Base-by-base conservation (phyloP, 2,113 vertebrate species). In the Stegostoma tigrinum region DNA sequence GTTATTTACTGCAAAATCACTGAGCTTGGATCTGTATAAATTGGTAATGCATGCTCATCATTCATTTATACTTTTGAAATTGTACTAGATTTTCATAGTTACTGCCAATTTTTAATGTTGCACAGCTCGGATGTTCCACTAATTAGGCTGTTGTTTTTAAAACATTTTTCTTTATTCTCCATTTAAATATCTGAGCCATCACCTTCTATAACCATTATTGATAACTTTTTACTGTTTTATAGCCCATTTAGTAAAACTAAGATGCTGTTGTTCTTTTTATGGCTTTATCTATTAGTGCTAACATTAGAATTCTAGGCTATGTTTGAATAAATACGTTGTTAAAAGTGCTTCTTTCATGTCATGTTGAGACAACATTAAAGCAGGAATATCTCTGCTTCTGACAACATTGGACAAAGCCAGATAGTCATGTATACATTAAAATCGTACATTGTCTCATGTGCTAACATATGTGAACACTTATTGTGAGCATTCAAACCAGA, bases 341-440 rank as follows among this genome's bases (percentile, higher is more conserved):
- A 34, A 38, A 34, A 5, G 24, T 52, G n/a, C 52, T 64, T 90
- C 3, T 90, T 90, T 30, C 52, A 80, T 80, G 75, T 55, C 5
- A 87, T 64, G 34, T n/a, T 91, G 34, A 19, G 30, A 93, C 34
- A 66, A 93, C 19, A 91, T 34, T 61, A 64, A 91, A 91, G 64
- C 89, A 91, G 61, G n/a, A 66, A 91, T 91, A 34, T 91, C 19
- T 66, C 89, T 23, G 89, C 34, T 93, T 93, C 34, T 93, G 89
- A 66, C 61, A 66, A 10, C 61, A 93, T 66, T 93, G 7, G n/a
- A 67, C 38, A n/a, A 38, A 66, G 61, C 30, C 89, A 93, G 17
- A 67, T 23, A 23, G 24, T 23, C 17, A 19, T 1, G 48, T 89
- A 89, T 52, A 15, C 48, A 89, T 0, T 42, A 45, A 30, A 55